phyloP scores from a whole-genome alignment of 2,113 vertebrate species.

The Procavia capensis region DNA sequence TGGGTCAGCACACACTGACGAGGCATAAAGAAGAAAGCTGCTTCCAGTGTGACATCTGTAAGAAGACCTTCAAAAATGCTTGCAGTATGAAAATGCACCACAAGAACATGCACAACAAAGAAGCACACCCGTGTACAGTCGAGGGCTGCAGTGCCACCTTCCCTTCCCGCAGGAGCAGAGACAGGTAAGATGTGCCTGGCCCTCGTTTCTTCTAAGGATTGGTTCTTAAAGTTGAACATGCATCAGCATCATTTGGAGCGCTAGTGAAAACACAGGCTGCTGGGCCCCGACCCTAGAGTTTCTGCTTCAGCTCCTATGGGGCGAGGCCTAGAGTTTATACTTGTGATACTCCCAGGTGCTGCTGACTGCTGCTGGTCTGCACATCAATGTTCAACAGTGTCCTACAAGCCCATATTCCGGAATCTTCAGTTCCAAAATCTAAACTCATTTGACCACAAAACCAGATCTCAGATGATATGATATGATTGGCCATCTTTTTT shows the following conservation, averaged over 20 bases:
- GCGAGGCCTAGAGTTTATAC: no score
- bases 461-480: background rate
- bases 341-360: background rate
- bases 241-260: background rate
- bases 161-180: slow-evolving; percentile 96
- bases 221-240: background rate
- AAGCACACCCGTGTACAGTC: slow-evolving; percentile 95
- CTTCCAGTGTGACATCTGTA: slow-evolving; percentile 95
- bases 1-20: slow-evolving; percentile 80
- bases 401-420: no score
- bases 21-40: slow-evolving; percentile 88
- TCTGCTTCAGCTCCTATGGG: background rate
- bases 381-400: background rate
- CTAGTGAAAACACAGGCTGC: background rate
- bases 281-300: background rate
- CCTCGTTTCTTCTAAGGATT: background rate
- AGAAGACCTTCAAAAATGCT: slow-evolving; percentile 96
- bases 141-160: slow-evolving; percentile 95
- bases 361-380: background rate
- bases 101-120: slow-evolving; percentile 95
- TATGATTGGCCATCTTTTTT: background rate
- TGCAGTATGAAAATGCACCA: slow-evolving; percentile 97
- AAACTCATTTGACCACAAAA: background rate
- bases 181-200: slow-evolving; percentile 92
- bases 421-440: background rate